A percentile compares a stretch with the other conserved stretches of the same genome.
Evolutionary conservation across 1,140 invertebrate species (phyloP).

Genomic region (Lepidostoma basale): DNA sequence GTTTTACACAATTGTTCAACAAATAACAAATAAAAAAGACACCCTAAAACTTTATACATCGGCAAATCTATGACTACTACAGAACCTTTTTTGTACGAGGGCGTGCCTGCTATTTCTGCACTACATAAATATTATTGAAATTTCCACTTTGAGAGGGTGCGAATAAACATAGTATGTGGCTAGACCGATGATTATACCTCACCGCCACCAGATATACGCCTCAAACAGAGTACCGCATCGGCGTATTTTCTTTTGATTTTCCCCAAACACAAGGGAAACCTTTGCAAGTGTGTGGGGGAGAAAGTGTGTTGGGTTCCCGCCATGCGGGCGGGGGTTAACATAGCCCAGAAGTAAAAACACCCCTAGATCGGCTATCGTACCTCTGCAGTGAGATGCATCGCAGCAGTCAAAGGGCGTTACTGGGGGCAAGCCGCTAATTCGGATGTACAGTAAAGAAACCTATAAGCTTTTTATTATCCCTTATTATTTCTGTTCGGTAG

Average conservation of each 20-base stretch:
- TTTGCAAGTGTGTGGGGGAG: constrained; percentile 37
- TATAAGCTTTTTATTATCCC: too few species aligned
- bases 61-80: too few species aligned
- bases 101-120: constrained; percentile 14
- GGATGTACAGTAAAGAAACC: neutral
- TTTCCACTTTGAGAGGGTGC: constrained; percentile 33
- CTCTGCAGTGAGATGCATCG: constrained; percentile 13
- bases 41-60: too few species aligned
- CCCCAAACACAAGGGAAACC: constrained; percentile 28
- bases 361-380: constrained; percentile 19
- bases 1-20: too few species aligned
- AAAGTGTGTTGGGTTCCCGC: constrained; percentile 24
- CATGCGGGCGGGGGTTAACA: constrained; percentile 1
- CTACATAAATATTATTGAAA: constrained; percentile 39
- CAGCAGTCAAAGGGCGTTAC: constrained; percentile 23
- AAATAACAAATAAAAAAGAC: too few species aligned
- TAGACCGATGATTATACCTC: constrained; percentile 36
- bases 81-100: too few species aligned
- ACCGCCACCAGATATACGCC: constrained; percentile 19
- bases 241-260: constrained; percentile 47
- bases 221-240: constrained; percentile 25
- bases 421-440: neutral
- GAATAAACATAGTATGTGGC: constrained; percentile 32
- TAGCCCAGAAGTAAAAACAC: constrained; percentile 24
- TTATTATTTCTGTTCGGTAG: too few species aligned